A percentile compares a stretch with the other conserved stretches of the same genome.
Evolutionary conservation across 2,113 vertebrate species (phyloP).

Genomic region (Paramisgurnus dabryanus): DNA sequence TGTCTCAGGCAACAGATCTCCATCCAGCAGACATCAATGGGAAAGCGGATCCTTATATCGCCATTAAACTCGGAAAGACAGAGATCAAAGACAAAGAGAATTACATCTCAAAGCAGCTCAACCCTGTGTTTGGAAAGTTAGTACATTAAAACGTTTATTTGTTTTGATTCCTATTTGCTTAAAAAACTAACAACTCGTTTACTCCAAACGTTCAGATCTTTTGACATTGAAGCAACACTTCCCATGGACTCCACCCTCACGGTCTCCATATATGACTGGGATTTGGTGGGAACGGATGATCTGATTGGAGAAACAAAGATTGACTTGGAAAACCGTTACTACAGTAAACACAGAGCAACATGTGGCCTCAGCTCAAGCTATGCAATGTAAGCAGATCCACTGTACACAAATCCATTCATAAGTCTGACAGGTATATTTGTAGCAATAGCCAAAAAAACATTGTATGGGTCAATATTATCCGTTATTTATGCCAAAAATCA

Average conservation of each 20-base stretch:
- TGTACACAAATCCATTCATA: background rate
- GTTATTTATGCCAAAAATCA: too few species aligned
- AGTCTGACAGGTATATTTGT: too few species aligned
- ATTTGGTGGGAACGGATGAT: constrained; percentile 94
- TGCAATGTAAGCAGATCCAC: constrained; percentile 75
- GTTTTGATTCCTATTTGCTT: background rate
- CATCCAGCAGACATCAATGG: constrained; percentile 98
- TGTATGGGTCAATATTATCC: too few species aligned
- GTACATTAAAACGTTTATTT: constrained; percentile 56
- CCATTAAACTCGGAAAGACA: constrained; percentile 90
- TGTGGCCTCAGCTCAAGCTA: constrained; percentile 87
- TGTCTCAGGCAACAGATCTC: constrained; percentile 89
- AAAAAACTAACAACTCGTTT: background rate
- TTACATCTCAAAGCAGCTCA: constrained; percentile 98
- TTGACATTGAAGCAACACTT: constrained; percentile 94
- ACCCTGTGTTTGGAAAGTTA: constrained; percentile 97
- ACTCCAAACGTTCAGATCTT: constrained; percentile 77
- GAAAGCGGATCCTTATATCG: constrained; percentile 93
- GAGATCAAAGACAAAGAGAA: constrained; percentile 98
- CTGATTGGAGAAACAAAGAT: constrained; percentile 97
- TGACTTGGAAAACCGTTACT: constrained; percentile 96
- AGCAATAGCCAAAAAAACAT: too few species aligned
- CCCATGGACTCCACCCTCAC: constrained; percentile 98
- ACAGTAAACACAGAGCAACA: constrained; percentile 95
- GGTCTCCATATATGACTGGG: constrained; percentile 95